Evolutionary conservation across 2,797 vertebrate species (phyloP).

Genomic region (Peromyscus eremicus): DNA sequence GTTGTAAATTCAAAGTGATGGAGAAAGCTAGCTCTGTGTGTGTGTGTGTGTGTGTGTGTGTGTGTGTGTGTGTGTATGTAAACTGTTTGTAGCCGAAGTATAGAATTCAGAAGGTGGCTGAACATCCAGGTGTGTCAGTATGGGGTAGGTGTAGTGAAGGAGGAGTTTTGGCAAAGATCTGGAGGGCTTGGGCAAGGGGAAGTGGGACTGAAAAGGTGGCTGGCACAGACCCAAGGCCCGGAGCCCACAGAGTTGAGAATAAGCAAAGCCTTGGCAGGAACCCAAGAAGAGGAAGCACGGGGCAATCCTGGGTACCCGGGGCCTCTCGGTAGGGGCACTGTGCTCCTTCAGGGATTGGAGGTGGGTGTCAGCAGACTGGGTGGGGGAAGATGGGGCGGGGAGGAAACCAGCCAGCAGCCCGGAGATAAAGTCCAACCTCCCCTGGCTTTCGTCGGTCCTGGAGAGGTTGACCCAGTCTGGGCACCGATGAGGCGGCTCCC

Average conservation of each 20-base stretch:
- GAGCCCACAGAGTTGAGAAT: neutral
- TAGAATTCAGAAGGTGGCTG: neutral
- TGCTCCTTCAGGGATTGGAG: neutral
- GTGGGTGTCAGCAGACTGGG: conserved; percentile 14
- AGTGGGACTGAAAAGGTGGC: neutral
- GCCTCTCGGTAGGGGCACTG: neutral
- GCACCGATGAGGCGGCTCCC: neutral
- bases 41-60: neutral
- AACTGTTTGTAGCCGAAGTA: neutral
- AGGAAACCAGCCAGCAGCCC: neutral
- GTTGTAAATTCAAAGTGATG: neutral
- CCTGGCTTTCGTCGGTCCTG: neutral
- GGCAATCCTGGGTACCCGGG: neutral
- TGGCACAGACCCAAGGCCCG: neutral
- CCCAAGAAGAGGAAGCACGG: neutral
- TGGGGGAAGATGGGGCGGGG: conserved; percentile 39
- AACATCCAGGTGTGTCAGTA: no score
- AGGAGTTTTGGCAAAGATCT: neutral
- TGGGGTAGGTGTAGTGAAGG: neutral
- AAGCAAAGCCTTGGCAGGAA: neutral
- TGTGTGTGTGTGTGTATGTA: neutral
- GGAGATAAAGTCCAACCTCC: conserved; percentile 55
- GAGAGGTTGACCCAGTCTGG: neutral
- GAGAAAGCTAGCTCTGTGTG: neutral
- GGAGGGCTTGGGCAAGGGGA: neutral